Conservation (phyloP, 1,140 invertebrate genomes). For the Caenorhabditis tropicalis region DNA sequence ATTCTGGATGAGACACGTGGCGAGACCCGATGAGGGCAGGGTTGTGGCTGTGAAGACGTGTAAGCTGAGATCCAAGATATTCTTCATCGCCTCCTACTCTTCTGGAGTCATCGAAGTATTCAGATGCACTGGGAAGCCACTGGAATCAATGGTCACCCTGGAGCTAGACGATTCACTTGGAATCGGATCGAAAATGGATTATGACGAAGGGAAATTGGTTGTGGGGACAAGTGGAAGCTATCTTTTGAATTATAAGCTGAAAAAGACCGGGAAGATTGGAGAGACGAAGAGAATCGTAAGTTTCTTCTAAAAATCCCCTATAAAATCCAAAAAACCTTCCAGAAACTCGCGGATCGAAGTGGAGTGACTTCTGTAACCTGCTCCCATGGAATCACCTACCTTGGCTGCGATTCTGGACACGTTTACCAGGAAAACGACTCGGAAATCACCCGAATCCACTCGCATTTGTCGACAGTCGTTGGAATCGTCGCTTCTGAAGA, state of each 20-base stretch:
- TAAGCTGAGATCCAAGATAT: no score
- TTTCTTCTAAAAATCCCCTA: no score
- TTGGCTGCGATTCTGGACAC: conserved; percentile 14
- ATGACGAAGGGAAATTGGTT: neutral
- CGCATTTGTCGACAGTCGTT: conserved; percentile 5
- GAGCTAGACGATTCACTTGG: neutral
- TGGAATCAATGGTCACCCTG: neutral
- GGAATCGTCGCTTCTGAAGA: neutral
- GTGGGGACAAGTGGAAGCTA: conserved; percentile 19
- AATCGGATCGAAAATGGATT: neutral
- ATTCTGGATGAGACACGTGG: neutral
- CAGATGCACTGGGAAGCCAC: no score
- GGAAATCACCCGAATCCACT: neutral
- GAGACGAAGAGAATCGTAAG: neutral
- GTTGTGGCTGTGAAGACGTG: neutral
- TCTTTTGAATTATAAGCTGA: neutral
- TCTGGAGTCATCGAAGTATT: conserved; percentile 6
- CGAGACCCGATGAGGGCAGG: neutral
- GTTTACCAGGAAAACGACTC: neutral
- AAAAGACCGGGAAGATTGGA: neutral
- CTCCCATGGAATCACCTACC: neutral
- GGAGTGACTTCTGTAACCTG: neutral
- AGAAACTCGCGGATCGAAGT: neutral
- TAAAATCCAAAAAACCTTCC: neutral
- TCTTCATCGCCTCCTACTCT: neutral